Evolutionary conservation across 2,888 invertebrate species (phyloP).

Genomic region (Globia sparganii): DNA sequence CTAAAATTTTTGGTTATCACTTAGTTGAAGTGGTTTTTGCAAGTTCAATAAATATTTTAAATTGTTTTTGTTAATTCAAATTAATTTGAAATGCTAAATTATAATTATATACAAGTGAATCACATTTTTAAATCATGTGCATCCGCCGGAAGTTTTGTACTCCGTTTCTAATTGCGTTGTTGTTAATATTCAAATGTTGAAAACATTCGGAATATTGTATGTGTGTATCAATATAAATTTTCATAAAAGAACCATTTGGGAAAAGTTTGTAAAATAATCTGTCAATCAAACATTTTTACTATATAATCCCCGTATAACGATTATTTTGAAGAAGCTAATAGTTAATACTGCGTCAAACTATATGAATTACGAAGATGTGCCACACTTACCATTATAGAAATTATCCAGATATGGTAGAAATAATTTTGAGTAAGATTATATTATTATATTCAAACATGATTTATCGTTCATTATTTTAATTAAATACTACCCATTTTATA

Average conservation of each 20-base stretch:
- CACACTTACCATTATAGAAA: constrained; percentile 27
- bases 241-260: fast-evolving
- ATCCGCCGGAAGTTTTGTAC: constrained; percentile 50
- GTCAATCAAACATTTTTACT: not conserved
- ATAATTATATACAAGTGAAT: not conserved
- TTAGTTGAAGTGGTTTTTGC: not conserved
- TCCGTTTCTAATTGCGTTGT: constrained; percentile 5
- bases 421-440: not conserved
- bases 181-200: not conserved
- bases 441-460: not conserved
- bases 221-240: not conserved
- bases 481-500: not conserved
- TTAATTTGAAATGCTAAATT: not conserved
- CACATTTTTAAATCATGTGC: not conserved
- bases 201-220: not conserved
- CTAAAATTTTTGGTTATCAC: not conserved
- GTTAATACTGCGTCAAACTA: constrained; percentile 39
- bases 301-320: not conserved
- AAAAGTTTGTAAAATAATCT: not conserved
- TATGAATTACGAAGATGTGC: not conserved
- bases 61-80: not conserved
- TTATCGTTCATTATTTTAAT: not conserved
- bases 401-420: constrained; percentile 33
- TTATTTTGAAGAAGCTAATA: not conserved
- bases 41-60: not conserved